Percentiles rank a stretch among this genome's conserved stretches.
These are phyloP conservation scores for Dorcus parallelipipedus DNA, from an alignment of 2,888 invertebrate species.

Conservation along the genomic window DNA sequence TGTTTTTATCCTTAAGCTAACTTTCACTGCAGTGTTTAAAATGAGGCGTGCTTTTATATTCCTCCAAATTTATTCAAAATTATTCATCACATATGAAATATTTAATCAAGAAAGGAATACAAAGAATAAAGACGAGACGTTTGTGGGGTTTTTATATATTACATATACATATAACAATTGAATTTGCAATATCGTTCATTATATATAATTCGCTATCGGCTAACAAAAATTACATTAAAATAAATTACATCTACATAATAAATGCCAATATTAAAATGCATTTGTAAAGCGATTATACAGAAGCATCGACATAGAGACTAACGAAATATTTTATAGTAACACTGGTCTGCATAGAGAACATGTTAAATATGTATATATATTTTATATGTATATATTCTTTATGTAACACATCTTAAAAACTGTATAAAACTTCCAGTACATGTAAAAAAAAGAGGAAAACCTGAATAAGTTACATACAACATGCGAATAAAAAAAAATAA, in stretches of 20 bases:
- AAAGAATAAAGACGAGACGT: too few species aligned
- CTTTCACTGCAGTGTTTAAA: too few species aligned
- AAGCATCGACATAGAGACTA: constrained; percentile 15
- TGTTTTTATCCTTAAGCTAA: too few species aligned
- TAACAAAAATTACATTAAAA: constrained; percentile 27
- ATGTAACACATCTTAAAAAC: constrained; percentile 8
- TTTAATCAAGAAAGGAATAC: too few species aligned
- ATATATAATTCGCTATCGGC: constrained; percentile 26
- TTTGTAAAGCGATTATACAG: constrained; percentile 22
- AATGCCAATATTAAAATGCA: constrained; percentile 31
- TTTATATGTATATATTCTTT: neutral
- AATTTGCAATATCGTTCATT: constrained; percentile 28
- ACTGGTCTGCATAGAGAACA: constrained; percentile 12
- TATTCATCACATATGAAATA: too few species aligned
- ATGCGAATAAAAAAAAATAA: constrained; percentile 13
- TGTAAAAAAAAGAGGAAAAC: constrained; percentile 6
- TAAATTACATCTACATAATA: constrained; percentile 26
- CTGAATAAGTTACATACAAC: constrained; percentile 15
- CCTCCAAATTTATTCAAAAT: too few species aligned
- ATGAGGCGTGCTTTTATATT: too few species aligned
- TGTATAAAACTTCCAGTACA: constrained; percentile 10
- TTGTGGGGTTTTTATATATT: too few species aligned
- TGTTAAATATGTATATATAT: constrained; percentile 5
- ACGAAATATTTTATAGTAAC: constrained; percentile 6
- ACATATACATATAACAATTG: constrained; percentile 31